A percentile compares a stretch with the other conserved stretches of the same genome.
These are phyloP conservation scores for Ophion costatus DNA, from an alignment of 2,888 invertebrate species.

Conservation along the genomic window DNA sequence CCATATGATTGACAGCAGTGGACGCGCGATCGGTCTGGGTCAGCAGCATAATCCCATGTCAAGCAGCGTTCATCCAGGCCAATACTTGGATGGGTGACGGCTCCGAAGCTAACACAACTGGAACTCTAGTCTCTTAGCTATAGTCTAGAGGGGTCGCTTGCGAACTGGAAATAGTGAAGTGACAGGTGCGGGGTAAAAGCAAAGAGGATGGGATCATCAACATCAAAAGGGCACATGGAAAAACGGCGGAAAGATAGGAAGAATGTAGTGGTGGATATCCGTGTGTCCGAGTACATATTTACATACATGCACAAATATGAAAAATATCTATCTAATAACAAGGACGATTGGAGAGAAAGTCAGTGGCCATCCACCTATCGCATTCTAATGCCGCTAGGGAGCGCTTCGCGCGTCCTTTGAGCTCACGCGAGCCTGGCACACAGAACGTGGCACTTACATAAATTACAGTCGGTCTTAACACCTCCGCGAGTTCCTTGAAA, in stretches of 20 bases:
- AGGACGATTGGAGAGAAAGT: slow-evolving; percentile 69
- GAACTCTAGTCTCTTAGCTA: too few relatives aligned
- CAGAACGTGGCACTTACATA: slow-evolving; percentile 62
- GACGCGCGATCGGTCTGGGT: too few relatives aligned
- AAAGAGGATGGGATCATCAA: not conserved
- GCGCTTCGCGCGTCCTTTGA: slow-evolving; percentile 21
- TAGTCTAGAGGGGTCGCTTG: too few relatives aligned
- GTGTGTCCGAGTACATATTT: not conserved
- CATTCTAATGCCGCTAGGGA: slow-evolving; percentile 36
- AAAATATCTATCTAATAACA: slow-evolving; percentile 64
- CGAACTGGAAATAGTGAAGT: too few relatives aligned
- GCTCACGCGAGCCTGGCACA: slow-evolving; percentile 35
- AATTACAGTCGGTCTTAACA: slow-evolving; percentile 65
- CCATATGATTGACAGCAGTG: too few relatives aligned
- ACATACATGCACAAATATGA: slow-evolving; percentile 45
- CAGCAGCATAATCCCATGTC: too few relatives aligned
- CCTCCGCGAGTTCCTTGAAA: slow-evolving; percentile 61
- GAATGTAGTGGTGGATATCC: not conserved
- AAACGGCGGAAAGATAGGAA: not conserved
- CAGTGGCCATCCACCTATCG: slow-evolving; percentile 22
- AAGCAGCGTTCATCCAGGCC: too few relatives aligned
- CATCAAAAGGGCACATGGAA: not conserved
- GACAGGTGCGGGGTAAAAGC: too few relatives aligned
- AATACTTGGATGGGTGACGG: too few relatives aligned
- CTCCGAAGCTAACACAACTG: too few relatives aligned